These are phyloP conservation scores for Stegodyphus dumicola DNA, from an alignment of 1,140 invertebrate genomes.

Conservation along the genomic window DNA sequence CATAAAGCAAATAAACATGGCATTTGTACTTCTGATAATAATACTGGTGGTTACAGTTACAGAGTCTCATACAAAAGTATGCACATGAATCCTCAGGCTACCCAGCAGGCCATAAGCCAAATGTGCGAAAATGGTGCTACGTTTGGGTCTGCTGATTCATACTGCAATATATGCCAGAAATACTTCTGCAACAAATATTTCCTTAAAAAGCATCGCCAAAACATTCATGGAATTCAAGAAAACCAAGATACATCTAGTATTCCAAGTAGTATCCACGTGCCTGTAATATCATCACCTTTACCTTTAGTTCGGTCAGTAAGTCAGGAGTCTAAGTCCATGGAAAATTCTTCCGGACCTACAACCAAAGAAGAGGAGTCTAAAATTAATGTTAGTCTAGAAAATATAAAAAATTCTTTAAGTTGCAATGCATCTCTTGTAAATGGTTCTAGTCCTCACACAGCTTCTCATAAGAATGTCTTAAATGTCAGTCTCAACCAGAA, in stretches of 20 bases:
- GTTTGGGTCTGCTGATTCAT: slow-evolving; percentile 66
- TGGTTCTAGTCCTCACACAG: slow-evolving; percentile 52
- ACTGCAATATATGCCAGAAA: slow-evolving; percentile 73
- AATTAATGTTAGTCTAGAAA: slow-evolving; percentile 40
- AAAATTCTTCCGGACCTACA: slow-evolving; percentile 26
- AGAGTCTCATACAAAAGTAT: slow-evolving; percentile 41
- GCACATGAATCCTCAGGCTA: slow-evolving; percentile 25
- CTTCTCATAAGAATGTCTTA: slow-evolving; percentile 19
- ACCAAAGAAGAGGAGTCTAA: slow-evolving; percentile 57
- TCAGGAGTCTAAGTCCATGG: slow-evolving; percentile 27
- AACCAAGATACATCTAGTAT: slow-evolving; percentile 9
- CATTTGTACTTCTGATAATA: slow-evolving; percentile 71
- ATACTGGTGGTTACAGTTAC: slow-evolving; percentile 10
- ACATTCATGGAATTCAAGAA: slow-evolving; percentile 69
- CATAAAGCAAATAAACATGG: slow-evolving; percentile 95
- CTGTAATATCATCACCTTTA: slow-evolving; percentile 57
- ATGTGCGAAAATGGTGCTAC: slow-evolving; percentile 51
- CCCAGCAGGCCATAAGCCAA: slow-evolving; percentile 35
- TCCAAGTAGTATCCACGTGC: slow-evolving; percentile 58
- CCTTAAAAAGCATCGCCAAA: slow-evolving; percentile 73
- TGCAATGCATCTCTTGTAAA: slow-evolving; percentile 40
- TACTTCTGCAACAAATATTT: slow-evolving; percentile 74
- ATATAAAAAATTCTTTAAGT: slow-evolving; percentile 50
- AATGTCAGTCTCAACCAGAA: slow-evolving; percentile 31
- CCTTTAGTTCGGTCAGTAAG: slow-evolving; percentile 20